Conservation (phyloP, 2,888 invertebrate genomes). For the Lochmaea crataegi region DNA sequence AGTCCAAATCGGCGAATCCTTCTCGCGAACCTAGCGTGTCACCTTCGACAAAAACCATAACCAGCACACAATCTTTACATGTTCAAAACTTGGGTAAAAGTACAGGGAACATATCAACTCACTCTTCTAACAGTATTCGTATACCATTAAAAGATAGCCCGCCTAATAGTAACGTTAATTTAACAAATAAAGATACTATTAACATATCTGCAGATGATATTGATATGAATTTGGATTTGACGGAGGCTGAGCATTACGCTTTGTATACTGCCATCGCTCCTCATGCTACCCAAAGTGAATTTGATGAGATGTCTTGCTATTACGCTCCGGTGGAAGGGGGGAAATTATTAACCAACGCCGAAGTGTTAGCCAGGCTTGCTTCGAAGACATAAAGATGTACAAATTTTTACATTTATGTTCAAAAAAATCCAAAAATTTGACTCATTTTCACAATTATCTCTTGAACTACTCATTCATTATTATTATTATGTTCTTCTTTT, state of each 20-base stretch:
- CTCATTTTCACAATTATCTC: neutral
- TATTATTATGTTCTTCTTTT: too few species aligned
- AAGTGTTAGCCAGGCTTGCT: slow-evolving; percentile 52
- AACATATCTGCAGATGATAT: slow-evolving; percentile 50
- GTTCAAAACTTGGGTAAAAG: slow-evolving; percentile 55
- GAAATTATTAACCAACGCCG: slow-evolving; percentile 69
- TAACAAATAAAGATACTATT: slow-evolving; percentile 17
- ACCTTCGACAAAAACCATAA: slow-evolving; percentile 46
- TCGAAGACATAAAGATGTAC: slow-evolving; percentile 50
- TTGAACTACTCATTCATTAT: too few species aligned
- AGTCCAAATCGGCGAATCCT: slow-evolving; percentile 63
- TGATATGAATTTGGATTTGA: slow-evolving; percentile 74
- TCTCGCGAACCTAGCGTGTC: slow-evolving; percentile 58
- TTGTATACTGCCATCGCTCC: slow-evolving; percentile 88
- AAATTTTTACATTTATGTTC: slow-evolving; percentile 40
- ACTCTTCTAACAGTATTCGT: slow-evolving; percentile 67
- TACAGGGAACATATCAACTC: slow-evolving; percentile 61
- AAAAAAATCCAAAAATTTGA: neutral
- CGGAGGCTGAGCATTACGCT: slow-evolving; percentile 90
- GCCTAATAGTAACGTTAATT: slow-evolving; percentile 37
- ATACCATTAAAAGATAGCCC: slow-evolving; percentile 75
- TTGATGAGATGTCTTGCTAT: slow-evolving; percentile 88
- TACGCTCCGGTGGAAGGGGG: slow-evolving; percentile 86
- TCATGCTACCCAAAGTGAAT: slow-evolving; percentile 87
- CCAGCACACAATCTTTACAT: slow-evolving; percentile 60